A percentile compares a stretch with the other conserved stretches of the same genome.
Evolutionary conservation across 2,797 vertebrate genomes (phyloP).

Genomic region (Pseudotriccus pelzelni): DNA sequence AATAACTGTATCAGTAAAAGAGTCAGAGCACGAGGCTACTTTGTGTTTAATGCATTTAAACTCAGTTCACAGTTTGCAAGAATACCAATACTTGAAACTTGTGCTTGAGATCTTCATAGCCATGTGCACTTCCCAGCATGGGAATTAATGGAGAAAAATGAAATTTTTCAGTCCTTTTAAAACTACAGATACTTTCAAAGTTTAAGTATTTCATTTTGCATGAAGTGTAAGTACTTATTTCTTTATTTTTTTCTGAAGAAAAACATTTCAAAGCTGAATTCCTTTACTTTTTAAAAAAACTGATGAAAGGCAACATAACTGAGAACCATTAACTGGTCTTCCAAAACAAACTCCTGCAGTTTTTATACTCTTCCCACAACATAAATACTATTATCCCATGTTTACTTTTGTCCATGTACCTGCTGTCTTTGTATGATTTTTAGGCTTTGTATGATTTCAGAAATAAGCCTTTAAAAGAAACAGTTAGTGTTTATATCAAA

Average conservation of each 20-base stretch:
- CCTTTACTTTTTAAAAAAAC: not conserved
- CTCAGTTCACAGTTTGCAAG: not conserved
- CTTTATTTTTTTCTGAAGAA: not conserved
- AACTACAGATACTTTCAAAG: not conserved
- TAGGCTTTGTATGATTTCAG: not conserved
- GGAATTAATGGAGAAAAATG: not conserved
- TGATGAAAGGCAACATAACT: not conserved
- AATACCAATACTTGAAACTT: not conserved
- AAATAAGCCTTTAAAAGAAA: not conserved
- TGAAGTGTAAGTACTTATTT: not conserved
- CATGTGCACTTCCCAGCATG: not conserved
- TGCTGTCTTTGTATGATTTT: not conserved
- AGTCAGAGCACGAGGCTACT: not conserved
- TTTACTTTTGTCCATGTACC: not conserved
- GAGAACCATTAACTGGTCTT: not conserved
- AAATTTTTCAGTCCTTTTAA: not conserved
- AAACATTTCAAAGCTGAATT: not conserved
- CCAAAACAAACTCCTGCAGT: not conserved
- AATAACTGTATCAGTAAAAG: not conserved
- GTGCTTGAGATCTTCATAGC: not conserved
- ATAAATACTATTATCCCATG: not conserved
- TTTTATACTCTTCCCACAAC: not conserved
- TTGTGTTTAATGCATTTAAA: not conserved
- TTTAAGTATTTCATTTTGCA: not conserved
- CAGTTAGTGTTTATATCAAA: not conserved